Evolutionary conservation across 1,140 invertebrate species (phyloP), one percentile per base, ranked within the genome.

Genomic region (Oryzaephilus surinamensis): DNA sequence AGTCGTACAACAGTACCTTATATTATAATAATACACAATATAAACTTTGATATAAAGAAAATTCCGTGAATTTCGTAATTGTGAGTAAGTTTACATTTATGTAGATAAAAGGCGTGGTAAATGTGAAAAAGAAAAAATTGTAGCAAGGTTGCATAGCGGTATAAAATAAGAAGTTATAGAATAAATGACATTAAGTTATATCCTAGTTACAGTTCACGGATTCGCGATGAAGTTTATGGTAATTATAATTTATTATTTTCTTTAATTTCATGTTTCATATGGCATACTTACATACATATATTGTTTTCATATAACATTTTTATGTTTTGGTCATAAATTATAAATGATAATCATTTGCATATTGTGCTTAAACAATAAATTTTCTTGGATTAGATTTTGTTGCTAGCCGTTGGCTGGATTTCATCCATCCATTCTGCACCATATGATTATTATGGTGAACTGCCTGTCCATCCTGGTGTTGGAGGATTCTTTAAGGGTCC

Each of bases 401-500:
- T 54, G n/a, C 12, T 52, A 32, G 44, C 41, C 28, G 21, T 48
- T 26, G 39, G 35, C 20, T 11, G 30, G n/a, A n/a, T n/a, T n/a
- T n/a, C n/a, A n/a, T n/a, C n/a, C n/a, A n/a, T n/a, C n/a, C n/a
- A n/a, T 42, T 18, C 19, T 32, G n/a, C 14, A 38, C 18, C 18
- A 32, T 30, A 24, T 32, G 14, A n/a, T n/a, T n/a, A n/a, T n/a
- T n/a, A n/a, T n/a, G n/a, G n/a, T n/a, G n/a, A n/a, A n/a, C 29
- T 46, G 11, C 44, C 48, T 14, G 26, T 52, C 1, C 40, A 47
- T 33, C 53, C 53, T 17, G 53, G 53, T 35, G 51, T 55, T 14
- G 53, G 53, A 3, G 53, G 53, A 4, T 45, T 58, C 14, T 58
- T 47, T 32, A 48, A 50, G 38, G 56, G 56, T 10, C 56, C 56